These are phyloP conservation scores for Myotis vivesi DNA, from an alignment of 2,797 vertebrate genomes.

Conservation along the genomic window DNA sequence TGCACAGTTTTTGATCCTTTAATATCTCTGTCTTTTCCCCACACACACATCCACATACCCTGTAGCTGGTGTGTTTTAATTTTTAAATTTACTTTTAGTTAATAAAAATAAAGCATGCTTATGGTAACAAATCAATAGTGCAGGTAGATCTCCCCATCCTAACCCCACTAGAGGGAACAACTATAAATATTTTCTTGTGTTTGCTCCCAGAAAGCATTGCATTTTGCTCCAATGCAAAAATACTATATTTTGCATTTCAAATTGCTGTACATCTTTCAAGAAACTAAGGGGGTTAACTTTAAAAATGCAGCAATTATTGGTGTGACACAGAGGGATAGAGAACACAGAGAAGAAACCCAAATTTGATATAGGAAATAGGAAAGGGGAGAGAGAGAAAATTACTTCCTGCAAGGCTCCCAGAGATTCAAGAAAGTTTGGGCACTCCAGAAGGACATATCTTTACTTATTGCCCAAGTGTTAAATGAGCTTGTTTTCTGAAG, in stretches of 20 bases:
- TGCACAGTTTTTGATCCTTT: background rate
- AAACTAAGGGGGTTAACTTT: background rate
- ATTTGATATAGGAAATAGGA: background rate
- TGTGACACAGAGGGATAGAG: background rate
- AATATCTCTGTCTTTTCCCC: fast-evolving
- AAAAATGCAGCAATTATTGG: background rate
- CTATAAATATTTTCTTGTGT: background rate
- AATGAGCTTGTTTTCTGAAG: background rate
- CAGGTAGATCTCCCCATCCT: background rate
- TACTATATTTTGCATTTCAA: background rate
- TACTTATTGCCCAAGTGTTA: background rate
- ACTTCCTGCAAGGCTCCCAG: background rate
- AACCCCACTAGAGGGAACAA: background rate
- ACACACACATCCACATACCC: background rate
- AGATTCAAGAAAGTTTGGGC: too few relatives aligned
- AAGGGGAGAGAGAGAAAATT: background rate
- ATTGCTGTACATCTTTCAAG: background rate
- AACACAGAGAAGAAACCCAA: background rate
- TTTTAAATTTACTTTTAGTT: background rate
- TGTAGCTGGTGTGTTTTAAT: background rate
- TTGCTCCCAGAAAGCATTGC: background rate
- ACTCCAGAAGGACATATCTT: background rate
- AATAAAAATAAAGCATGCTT: background rate
- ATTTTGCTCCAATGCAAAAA: background rate
- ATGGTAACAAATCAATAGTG: background rate